phyloP scores from a whole-genome alignment of 2,888 invertebrate species.

The Synanthedon myopaeformis region DNA sequence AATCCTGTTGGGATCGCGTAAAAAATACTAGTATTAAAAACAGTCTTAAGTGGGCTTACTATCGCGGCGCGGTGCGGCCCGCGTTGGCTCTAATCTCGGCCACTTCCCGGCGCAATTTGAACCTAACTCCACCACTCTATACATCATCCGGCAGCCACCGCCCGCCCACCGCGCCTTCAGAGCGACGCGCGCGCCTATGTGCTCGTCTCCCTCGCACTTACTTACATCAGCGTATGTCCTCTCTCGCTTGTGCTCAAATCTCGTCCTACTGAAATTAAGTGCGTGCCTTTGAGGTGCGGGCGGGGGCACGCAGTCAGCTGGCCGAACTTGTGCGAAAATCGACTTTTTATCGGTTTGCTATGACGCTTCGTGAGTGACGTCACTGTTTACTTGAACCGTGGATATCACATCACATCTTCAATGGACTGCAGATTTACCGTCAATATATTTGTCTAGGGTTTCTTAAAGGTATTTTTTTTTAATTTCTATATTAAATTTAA shows the following conservation, averaged over 20 bases:
- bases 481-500: too few relatives aligned
- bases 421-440: conserved; percentile 17
- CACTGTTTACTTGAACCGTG: conserved; percentile 63
- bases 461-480: too few relatives aligned
- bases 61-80: conserved; percentile 74
- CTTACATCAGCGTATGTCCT: conserved; percentile 10
- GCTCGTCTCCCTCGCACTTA: conserved; percentile 33
- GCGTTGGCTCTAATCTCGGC: conserved; percentile 78
- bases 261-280: conserved; percentile 54
- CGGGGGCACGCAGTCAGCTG: conserved; percentile 62
- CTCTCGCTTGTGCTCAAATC: conserved; percentile 51
- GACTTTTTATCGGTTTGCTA: conserved; percentile 66
- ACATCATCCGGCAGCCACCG: conserved; percentile 71
- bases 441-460: conserved; percentile 17
- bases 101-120: conserved; percentile 82
- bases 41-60: conserved; percentile 79
- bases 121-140: conserved; percentile 80
- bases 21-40: conserved; percentile 80
- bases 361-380: conserved; percentile 70
- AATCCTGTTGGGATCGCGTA: conserved; percentile 70
- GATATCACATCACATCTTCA: conserved; percentile 33
- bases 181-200: conserved; percentile 30
- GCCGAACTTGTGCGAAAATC: conserved; percentile 69
- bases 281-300: conserved; percentile 37
- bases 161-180: conserved; percentile 23